Conservation (phyloP, 2,797 vertebrate species). For the Hirundo rustica region DNA sequence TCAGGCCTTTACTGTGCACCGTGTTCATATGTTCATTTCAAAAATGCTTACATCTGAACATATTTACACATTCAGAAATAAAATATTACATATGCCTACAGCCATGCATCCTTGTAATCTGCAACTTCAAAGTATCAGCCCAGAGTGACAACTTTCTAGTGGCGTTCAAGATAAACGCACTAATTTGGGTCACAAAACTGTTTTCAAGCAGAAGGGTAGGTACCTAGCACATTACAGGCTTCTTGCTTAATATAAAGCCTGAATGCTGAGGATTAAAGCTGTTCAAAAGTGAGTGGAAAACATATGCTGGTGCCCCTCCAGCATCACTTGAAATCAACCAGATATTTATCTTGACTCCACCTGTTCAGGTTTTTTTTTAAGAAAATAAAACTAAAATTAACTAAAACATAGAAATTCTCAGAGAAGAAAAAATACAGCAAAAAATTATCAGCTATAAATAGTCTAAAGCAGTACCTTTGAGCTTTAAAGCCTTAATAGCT, state of each 20-base stretch:
- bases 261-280: background rate
- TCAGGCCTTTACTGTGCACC: background rate
- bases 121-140: background rate
- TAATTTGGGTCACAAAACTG: background rate
- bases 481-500: background rate
- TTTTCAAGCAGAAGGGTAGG: background rate
- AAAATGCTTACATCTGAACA: background rate
- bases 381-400: background rate
- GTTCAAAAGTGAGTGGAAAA: background rate
- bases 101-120: background rate
- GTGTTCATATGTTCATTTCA: background rate
- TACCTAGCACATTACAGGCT: background rate
- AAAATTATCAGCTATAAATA: background rate
- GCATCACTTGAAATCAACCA: background rate
- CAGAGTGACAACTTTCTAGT: background rate
- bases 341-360: background rate
- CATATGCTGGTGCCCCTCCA: background rate
- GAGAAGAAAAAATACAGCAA: background rate
- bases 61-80: background rate
- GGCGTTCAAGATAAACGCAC: background rate
- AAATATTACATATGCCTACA: background rate
- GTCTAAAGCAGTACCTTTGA: background rate
- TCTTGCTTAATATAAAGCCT: background rate
- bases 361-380: background rate
- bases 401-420: background rate